Base-by-base conservation (phyloP, 2,113 vertebrate species). In the Cheirogaleus medius region DNA sequence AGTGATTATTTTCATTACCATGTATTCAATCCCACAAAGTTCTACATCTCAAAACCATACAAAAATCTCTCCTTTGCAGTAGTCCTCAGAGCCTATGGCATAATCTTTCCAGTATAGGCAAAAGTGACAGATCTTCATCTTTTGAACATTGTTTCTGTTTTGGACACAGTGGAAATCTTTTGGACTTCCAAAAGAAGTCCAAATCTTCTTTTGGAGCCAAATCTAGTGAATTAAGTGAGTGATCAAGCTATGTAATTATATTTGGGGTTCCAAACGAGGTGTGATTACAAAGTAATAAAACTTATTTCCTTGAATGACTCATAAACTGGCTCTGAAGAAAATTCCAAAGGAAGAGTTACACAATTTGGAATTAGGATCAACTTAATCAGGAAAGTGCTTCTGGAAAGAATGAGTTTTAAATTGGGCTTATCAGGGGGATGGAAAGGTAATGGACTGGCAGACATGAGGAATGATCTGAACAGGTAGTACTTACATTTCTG, bases 261-360 rank as follows among this genome's bases (percentile, higher is more conserved):
- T 88, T 37, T 91, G 23, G 69, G 14, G 32, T 94, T 60, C 63
- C 81, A 94, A 90, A 92, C 1, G 32, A 96, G 60, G 77, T 95
- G 71, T 91, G 81, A 97, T 92, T 92, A 60, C 60, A 92, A 95
- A 94, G 69, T 92, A 88, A 97, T 77, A 77, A 97, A 90, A 92
- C 76, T 74, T 87, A 95, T 74, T 94, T 97, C 93, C 94, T 95
- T 95, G 85, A 91, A 88, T 97, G 94, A 97, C 58, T 94, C 94
- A 92, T 80, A 84, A 95, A 92, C 80, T 88, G 64, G 39, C 81
- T 97, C 58, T 69, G 47, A 94, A 60, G 49, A 96, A 87, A 94
- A 90, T 73, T 71, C 66, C 84, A 81, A 71, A 96, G 76, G 44
- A 96, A 87, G 37, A 94, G n/a, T 71, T 73, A 87, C 4, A 23